Evolutionary conservation across 2,797 vertebrate genomes (phyloP).

Genomic region (Centropyge bicolor): DNA sequence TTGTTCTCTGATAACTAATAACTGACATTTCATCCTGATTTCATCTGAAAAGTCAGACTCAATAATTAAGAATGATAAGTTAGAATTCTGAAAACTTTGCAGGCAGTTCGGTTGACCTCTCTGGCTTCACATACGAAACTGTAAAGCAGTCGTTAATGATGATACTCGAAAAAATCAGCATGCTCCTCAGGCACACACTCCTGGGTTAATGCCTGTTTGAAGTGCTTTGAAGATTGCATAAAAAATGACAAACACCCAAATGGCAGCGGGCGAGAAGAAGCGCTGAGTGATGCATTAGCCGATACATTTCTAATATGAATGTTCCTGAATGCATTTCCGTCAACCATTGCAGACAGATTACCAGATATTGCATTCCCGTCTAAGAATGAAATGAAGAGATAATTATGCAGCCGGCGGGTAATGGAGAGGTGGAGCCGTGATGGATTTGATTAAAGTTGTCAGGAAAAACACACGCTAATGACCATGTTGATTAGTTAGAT

Average conservation of each 20-base stretch:
- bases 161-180: constrained; percentile 34
- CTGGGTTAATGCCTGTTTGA: constrained; percentile 44
- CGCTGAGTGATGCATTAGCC: constrained; percentile 63
- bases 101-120: background rate
- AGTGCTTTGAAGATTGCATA: constrained; percentile 54
- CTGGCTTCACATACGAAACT: background rate
- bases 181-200: constrained; percentile 34
- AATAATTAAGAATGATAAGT: background rate
- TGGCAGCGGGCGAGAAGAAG: constrained; percentile 56
- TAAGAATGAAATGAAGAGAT: constrained; percentile 82
- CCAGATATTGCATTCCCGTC: constrained; percentile 79
- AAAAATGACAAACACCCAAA: constrained; percentile 73
- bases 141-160: background rate
- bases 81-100: background rate
- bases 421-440: constrained; percentile 75
- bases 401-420: constrained; percentile 76
- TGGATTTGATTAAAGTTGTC: constrained; percentile 83
- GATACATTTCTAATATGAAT: constrained; percentile 71
- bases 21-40: background rate
- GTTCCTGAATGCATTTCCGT: constrained; percentile 72
- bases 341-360: constrained; percentile 77
- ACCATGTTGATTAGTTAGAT: constrained; percentile 84
- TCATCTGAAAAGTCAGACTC: background rate
- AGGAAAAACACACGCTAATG: constrained; percentile 84
- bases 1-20: background rate